Conservation (phyloP, 1,140 invertebrate species). For the Probaryconus sp. region DNA sequence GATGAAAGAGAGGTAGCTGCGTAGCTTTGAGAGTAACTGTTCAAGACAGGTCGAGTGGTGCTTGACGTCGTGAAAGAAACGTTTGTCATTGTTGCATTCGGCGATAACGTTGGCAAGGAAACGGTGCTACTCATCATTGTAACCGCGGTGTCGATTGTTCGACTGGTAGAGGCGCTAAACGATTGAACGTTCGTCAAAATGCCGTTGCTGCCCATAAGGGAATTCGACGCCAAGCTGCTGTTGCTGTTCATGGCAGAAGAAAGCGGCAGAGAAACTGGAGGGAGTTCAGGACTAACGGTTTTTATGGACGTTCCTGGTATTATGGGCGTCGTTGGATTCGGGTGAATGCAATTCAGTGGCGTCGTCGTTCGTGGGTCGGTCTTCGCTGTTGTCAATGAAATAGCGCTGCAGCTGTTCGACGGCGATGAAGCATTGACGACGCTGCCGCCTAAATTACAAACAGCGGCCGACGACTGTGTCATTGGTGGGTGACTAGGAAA, state of each 20-base stretch:
- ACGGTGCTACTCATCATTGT: slow-evolving; percentile 12
- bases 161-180: slow-evolving; percentile 64
- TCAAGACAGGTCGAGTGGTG: no score
- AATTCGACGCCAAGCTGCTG: slow-evolving; percentile 56
- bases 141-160: slow-evolving; percentile 41
- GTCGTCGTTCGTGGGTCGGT: slow-evolving; percentile 63
- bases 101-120: no score
- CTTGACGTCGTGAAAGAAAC: background rate
- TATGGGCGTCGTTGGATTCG: slow-evolving; percentile 72
- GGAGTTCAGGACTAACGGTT: slow-evolving; percentile 75
- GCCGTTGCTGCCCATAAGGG: slow-evolving; percentile 57
- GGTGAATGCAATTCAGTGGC: slow-evolving; percentile 70
- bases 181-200: slow-evolving; percentile 58
- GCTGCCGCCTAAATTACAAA: no score
- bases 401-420: slow-evolving; percentile 37
- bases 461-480: slow-evolving; percentile 71
- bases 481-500: slow-evolving; percentile 87
- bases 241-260: no score
- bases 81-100: background rate
- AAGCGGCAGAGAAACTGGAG: slow-evolving; percentile 73
- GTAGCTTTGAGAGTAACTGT: no score
- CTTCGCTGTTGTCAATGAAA: slow-evolving; percentile 59
- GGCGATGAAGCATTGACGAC: slow-evolving; percentile 50
- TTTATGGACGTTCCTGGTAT: slow-evolving; percentile 75
- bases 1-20: background rate